Percentiles rank a stretch among this genome's conserved stretches.
phyloP scores from a whole-genome alignment of 2,113 vertebrate genomes.

The Ceuthmochares aereus region DNA sequence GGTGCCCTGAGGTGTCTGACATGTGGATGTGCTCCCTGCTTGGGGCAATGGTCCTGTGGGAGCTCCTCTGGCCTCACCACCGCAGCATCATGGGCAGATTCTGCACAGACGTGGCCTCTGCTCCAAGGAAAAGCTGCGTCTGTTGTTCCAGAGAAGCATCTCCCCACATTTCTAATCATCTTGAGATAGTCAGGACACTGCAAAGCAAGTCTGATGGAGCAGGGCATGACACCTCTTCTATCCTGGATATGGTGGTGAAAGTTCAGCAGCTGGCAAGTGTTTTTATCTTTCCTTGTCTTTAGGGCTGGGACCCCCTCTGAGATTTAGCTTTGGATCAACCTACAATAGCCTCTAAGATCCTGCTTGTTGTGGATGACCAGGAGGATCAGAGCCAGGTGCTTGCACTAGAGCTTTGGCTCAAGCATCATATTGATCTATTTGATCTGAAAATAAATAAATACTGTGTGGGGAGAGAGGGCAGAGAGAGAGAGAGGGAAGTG shows the following conservation, averaged over 20 bases:
- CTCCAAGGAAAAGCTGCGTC: background rate
- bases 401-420: background rate
- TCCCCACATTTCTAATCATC: background rate
- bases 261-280: background rate
- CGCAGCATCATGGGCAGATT: fast-evolving
- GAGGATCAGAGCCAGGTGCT: background rate
- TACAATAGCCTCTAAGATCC: background rate
- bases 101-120: background rate
- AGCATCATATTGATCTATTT: background rate
- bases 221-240: background rate
- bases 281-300: background rate
- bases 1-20: background rate
- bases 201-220: background rate
- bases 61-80: background rate
- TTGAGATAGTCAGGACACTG: background rate
- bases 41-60: fast-evolving
- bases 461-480: too few relatives aligned
- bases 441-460: background rate
- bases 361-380: background rate
- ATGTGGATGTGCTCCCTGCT: fast-evolving
- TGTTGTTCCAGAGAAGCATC: background rate
- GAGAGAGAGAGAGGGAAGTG: background rate
- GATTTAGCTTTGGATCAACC: background rate
- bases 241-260: background rate
- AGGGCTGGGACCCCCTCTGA: background rate